Base-by-base conservation (phyloP, 2,888 invertebrate species). In the Junonia oenone region DNA sequence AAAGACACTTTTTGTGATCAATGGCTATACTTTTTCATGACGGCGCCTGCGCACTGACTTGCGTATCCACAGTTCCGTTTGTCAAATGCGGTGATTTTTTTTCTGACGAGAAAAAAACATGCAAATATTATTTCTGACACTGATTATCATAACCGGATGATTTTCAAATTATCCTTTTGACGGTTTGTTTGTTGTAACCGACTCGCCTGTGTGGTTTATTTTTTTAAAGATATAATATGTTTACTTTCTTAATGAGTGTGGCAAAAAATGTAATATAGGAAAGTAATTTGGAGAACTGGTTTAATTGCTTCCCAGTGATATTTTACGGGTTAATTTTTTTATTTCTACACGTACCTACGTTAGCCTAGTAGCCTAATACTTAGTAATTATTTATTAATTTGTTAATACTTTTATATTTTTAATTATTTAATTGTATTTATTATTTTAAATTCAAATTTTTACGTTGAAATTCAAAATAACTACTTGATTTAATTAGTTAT, bases 1-100 rank as follows among this genome's bases (percentile, higher is more conserved):
- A 69, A 69, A 69, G 67, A 58, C 40, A 52, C 56, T 59, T 64
- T 64, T 62, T 59, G 38, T 38, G 9, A 13, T 38, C 38, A 11
- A 38, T 38, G 2, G 8, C 22, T 43, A 37, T 17, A 11, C 27
- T 48, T 51, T 56, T 62, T 52, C 56, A 26, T 62, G 60, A 59
- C 65, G 68, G 70, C 69, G 70, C 68, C 70, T 68, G 62, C 57
- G 56, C 64, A 62, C 62, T 69, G 70, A 69, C 68, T 70, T 60
- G 70, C 67, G 60, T 54, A 61, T 64, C 54, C 59, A 61, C 38
- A 51, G 49, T 62, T 58, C 58, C 57, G 57, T 46, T 55, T 58
- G 62, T 59, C 57, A 59, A 55, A 61, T 54, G 48, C 45, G 52
- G 45, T 19, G n/a, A 11, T 49, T 55, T 51, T 40, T 57, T 45